These are phyloP conservation scores for Knipowitschia caucasica DNA, from an alignment of 2,797 vertebrate genomes.

Conservation along the genomic window DNA sequence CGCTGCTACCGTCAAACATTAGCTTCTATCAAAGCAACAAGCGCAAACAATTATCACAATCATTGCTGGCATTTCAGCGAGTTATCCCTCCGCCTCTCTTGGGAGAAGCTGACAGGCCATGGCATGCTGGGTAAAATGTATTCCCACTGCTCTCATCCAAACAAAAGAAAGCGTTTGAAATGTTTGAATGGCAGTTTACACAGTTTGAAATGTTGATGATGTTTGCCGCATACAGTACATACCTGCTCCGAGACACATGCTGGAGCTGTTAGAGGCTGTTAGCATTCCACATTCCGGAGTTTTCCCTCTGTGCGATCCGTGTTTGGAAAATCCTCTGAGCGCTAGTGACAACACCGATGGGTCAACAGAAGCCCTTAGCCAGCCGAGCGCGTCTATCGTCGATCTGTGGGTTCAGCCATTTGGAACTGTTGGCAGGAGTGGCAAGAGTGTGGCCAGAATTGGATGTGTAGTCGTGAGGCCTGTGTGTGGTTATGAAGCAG, in stretches of 20 bases:
- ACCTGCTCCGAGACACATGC: background rate
- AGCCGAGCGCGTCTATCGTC: constrained; percentile 24
- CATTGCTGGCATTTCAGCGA: background rate
- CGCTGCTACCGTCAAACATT: background rate
- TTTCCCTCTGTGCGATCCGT: constrained; percentile 1
- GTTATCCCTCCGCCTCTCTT: constrained; percentile 6
- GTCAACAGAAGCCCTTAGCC: constrained; percentile 28
- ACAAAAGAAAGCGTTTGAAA: constrained; percentile 22
- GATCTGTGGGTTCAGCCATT: background rate
- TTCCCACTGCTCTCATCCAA: constrained; percentile 32
- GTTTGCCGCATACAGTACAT: background rate
- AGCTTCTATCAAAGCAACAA: background rate
- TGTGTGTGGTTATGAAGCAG: background rate
- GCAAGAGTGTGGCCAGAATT: background rate
- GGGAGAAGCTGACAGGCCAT: constrained; percentile 51
- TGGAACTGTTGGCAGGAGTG: background rate
- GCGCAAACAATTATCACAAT: background rate
- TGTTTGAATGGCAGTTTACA: background rate
- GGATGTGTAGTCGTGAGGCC: no score
- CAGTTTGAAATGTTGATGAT: background rate
- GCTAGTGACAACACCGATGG: constrained; percentile 13
- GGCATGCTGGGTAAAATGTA: constrained; percentile 65
- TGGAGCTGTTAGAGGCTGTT: background rate
- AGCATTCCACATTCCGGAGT: constrained; percentile 4
- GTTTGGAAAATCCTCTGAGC: constrained; percentile 16